Conservation (phyloP, 2,797 vertebrate species). For the Argentina silus region DNA sequence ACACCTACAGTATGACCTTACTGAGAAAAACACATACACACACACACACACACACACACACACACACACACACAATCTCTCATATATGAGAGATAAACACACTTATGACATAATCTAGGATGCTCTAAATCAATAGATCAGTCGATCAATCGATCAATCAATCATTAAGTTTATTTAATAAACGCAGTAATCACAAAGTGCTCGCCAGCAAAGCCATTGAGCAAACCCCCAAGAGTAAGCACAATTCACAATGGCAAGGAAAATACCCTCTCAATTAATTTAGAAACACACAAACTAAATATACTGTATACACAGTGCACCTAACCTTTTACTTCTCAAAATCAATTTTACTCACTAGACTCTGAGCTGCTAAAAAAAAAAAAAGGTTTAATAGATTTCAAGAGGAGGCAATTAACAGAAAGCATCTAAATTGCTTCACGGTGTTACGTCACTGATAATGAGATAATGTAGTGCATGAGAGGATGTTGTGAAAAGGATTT, state of each 20-base stretch:
- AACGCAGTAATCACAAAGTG: background rate
- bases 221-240: too few relatives aligned
- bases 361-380: too few relatives aligned
- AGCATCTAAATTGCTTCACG: slow-evolving; percentile 20
- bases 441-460: slow-evolving; percentile 35
- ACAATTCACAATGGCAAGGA: too few relatives aligned
- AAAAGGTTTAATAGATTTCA: background rate
- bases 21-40: background rate
- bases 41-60: background rate
- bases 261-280: too few relatives aligned
- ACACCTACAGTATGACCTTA: background rate
- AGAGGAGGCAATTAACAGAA: background rate
- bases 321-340: background rate
- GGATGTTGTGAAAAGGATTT: slow-evolving; percentile 19
- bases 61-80: background rate
- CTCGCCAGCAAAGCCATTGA: too few relatives aligned
- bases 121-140: too few relatives aligned
- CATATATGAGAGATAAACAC: too few relatives aligned
- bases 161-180: too few relatives aligned
- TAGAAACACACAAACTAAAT: too few relatives aligned
- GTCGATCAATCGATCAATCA: background rate
- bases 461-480: background rate
- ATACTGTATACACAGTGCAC: background rate
- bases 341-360: background rate
- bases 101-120: too few relatives aligned